Evolutionary conservation across 2,797 vertebrate species (phyloP).

Genomic region (Eospalax fontanierii): DNA sequence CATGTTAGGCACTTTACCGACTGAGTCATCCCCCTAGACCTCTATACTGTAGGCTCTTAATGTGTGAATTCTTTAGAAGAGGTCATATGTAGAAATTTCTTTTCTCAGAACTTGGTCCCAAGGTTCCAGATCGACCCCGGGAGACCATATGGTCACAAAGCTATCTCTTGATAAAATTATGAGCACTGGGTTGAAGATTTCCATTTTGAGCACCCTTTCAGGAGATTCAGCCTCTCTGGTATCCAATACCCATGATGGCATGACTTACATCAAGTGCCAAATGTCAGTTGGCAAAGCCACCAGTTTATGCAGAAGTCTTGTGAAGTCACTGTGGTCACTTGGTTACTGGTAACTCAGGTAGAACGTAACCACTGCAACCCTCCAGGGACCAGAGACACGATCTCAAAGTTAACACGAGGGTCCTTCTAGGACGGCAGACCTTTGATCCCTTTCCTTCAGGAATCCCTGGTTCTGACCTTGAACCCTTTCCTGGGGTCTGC

Average conservation of each 20-base stretch:
- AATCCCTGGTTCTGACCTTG: neutral
- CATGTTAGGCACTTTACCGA: neutral
- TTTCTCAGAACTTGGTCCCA: constrained; percentile 88
- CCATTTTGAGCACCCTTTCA: constrained; percentile 91
- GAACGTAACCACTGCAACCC: neutral
- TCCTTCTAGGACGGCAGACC: neutral
- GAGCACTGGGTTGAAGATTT: constrained; percentile 86
- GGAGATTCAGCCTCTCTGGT: constrained; percentile 90
- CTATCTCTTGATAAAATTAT: constrained; percentile 89
- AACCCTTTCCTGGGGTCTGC: neutral
- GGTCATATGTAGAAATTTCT: constrained; percentile 88
- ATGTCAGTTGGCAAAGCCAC: neutral
- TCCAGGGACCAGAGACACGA: neutral
- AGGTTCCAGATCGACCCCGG: constrained; percentile 91
- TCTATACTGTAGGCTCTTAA: neutral
- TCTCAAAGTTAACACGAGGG: neutral
- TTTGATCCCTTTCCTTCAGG: neutral
- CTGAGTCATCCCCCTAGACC: neutral
- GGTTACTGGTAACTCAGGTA: neutral
- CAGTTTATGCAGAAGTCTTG: neutral
- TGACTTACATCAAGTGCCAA: neutral
- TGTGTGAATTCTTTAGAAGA: neutral
- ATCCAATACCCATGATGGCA: constrained; percentile 83
- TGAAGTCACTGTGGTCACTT: fast-evolving
- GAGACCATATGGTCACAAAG: constrained; percentile 91